A percentile compares a stretch with the other conserved stretches of the same genome.
Evolutionary conservation across 2,113 vertebrate species (phyloP).

Genomic region (Nothocercus nigrocapillus): DNA sequence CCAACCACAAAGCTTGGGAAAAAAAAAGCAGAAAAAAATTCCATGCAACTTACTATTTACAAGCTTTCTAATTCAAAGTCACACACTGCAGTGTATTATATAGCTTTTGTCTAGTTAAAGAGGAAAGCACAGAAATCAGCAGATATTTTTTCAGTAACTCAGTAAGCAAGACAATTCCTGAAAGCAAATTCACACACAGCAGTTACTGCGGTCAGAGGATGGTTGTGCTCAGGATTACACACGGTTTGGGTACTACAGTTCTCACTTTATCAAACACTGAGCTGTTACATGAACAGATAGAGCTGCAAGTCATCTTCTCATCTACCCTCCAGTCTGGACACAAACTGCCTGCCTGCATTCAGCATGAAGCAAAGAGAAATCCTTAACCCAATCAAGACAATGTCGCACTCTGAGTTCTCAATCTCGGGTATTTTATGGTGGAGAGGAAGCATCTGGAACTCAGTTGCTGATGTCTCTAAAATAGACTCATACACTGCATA

Average conservation of each 20-base stretch:
- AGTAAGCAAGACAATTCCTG: background rate
- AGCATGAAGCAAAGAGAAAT: background rate
- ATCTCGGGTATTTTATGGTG: background rate
- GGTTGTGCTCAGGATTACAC: background rate
- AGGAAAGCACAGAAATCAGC: background rate
- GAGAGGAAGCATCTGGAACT: background rate
- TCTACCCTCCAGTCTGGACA: background rate
- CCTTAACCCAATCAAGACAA: background rate
- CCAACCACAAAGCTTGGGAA: background rate
- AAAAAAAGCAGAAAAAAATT: background rate
- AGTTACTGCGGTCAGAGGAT: background rate
- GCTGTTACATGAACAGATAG: background rate
- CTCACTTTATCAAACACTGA: background rate
- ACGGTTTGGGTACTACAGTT: background rate
- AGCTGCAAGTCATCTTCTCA: background rate
- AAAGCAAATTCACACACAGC: background rate
- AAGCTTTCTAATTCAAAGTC: background rate
- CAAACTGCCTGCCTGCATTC: background rate
- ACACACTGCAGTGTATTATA: background rate
- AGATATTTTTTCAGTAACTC: background rate
- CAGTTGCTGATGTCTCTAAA: background rate
- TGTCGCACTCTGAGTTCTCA: fast-evolving
- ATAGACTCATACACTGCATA: background rate
- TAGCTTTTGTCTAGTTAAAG: background rate
- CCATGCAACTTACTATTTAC: background rate